Percentiles rank a stretch among this genome's conserved stretches.
Conservation (phyloP, 1,140 invertebrate genomes). For the Muscidifurax raptorellus region DNA sequence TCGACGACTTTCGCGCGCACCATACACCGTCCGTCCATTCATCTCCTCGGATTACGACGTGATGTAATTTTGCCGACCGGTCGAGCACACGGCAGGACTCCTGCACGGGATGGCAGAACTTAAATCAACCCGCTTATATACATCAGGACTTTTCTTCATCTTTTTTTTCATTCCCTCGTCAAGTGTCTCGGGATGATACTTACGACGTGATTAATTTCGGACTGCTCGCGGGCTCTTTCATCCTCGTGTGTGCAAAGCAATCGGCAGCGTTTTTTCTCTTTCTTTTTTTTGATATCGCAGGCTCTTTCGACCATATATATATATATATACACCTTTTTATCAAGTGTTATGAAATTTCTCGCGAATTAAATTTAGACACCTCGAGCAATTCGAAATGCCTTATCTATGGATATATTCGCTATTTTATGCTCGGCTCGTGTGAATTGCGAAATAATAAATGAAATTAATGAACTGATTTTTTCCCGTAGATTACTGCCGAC, state of each 20-base stretch:
- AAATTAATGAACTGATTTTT: background rate
- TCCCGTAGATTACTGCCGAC: constrained; percentile 83
- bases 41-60: constrained; percentile 7
- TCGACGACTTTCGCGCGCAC: constrained; percentile 36
- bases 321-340: too few species aligned
- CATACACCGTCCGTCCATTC: constrained; percentile 25
- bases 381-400: background rate
- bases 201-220: constrained; percentile 20
- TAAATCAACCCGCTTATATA: background rate
- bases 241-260: background rate
- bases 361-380: background rate
- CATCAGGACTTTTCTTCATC: background rate
- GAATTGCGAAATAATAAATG: background rate
- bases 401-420: background rate
- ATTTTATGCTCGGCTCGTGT: too few species aligned
- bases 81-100: background rate
- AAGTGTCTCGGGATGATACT: constrained; percentile 12
- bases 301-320: too few species aligned
- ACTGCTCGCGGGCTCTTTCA: background rate
- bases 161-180: constrained; percentile 9
- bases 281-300: too few species aligned
- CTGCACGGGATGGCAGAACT: background rate
- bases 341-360: background rate
- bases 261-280: background rate
- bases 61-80: constrained; percentile 28